phyloP scores from a whole-genome alignment of 1,140 invertebrate species.

The Ctenoplectra terminalis region DNA sequence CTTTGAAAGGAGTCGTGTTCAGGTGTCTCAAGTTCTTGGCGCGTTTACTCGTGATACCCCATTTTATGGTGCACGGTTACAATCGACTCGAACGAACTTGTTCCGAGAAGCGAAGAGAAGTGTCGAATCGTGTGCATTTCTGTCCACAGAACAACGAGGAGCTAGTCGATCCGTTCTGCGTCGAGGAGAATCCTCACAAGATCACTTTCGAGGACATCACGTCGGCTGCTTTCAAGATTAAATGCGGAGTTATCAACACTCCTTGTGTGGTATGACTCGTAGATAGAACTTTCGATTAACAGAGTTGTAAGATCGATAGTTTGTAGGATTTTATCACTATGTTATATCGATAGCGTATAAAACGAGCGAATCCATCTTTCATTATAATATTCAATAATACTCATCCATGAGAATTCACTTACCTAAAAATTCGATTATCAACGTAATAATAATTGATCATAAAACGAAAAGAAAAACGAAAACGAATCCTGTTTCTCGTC shows the following conservation, averaged over 20 bases:
- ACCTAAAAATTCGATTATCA: too few species aligned
- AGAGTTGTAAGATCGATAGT: too few species aligned
- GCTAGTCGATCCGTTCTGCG: slow-evolving; percentile 88
- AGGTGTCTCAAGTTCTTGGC: not conserved
- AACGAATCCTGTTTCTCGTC: slow-evolving; percentile 34
- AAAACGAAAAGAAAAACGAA: not conserved
- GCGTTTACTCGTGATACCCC: not conserved
- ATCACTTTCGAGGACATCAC: slow-evolving; percentile 95
- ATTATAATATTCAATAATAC: too few species aligned
- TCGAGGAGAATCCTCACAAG: slow-evolving; percentile 88
- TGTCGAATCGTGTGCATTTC: not conserved
- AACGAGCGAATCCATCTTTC: too few species aligned
- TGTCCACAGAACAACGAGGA: slow-evolving; percentile 73
- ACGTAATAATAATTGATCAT: too few species aligned
- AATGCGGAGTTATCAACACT: slow-evolving; percentile 91
- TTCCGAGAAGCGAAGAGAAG: too few species aligned
- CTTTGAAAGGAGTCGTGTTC: not conserved
- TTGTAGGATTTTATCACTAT: too few species aligned
- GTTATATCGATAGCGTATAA: too few species aligned
- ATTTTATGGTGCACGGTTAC: not conserved
- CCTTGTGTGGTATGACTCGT: slow-evolving; percentile 89
- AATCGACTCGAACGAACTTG: not conserved
- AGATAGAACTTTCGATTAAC: not conserved
- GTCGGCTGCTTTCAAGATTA: slow-evolving; percentile 94
- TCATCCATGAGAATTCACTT: too few species aligned